Evolutionary conservation across 2,888 invertebrate genomes (phyloP).

Genomic region (Mesorhabditis sp.): DNA sequence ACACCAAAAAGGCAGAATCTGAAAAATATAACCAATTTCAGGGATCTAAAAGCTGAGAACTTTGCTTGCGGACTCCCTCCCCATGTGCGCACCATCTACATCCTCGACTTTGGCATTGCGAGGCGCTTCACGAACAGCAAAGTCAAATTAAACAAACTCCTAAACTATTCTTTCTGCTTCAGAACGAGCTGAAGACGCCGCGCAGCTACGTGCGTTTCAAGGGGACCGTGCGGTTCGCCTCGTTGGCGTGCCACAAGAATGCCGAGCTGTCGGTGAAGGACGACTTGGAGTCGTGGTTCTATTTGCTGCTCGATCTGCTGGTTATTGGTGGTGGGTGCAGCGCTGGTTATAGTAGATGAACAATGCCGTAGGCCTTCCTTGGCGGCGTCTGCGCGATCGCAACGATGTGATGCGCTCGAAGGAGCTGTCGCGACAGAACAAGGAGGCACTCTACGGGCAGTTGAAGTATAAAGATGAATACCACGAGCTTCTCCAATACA

Average conservation of each 20-base stretch:
- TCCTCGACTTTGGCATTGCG: conserved; percentile 52
- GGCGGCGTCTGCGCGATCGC: background rate
- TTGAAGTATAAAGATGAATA: conserved; percentile 24
- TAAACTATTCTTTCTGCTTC: background rate
- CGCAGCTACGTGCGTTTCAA: conserved; percentile 28
- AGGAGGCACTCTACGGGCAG: conserved; percentile 9
- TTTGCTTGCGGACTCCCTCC: conserved; percentile 35
- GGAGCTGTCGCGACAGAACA: conserved; percentile 31
- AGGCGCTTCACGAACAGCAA: conserved; percentile 35
- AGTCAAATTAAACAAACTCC: background rate
- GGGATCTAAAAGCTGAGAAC: conserved; percentile 46
- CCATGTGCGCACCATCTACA: conserved; percentile 28
- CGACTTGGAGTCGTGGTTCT: conserved; percentile 53
- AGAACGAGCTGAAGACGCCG: conserved; percentile 34
- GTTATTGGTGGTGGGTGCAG: background rate
- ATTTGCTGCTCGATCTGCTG: conserved; percentile 46
- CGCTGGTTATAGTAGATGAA: background rate
- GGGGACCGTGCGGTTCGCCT: conserved; percentile 52
- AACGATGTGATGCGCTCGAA: conserved; percentile 29
- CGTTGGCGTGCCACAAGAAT: conserved; percentile 39
- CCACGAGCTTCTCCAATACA: conserved; percentile 38
- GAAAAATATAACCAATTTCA: background rate
- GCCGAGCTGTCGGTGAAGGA: conserved; percentile 44
- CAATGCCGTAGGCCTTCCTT: background rate
- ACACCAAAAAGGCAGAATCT: too few relatives aligned